Percentiles rank a stretch among this genome's conserved stretches.
Conservation (phyloP, 2,888 invertebrate genomes). For the Pimpla rufipes region DNA sequence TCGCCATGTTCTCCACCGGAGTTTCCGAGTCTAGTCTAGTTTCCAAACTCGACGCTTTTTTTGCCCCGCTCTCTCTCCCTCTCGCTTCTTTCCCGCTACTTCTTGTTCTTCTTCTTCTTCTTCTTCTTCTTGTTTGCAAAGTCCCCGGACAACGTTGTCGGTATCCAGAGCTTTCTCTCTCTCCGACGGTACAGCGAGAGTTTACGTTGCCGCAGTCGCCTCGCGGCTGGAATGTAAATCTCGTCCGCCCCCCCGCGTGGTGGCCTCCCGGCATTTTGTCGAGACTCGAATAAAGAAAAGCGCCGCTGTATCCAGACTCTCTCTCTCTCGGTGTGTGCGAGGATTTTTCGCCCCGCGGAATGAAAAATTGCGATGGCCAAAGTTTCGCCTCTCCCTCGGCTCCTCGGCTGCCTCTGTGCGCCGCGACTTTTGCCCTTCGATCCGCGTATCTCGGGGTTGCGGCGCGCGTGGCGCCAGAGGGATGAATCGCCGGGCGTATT, state of each 20-base stretch:
- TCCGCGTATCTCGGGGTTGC: conserved; percentile 29
- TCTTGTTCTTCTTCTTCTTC: background rate
- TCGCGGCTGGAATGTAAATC: conserved; percentile 65
- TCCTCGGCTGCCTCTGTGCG: conserved; percentile 24
- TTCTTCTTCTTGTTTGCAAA: conserved; percentile 33
- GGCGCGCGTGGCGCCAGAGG: background rate
- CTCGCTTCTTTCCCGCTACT: conserved; percentile 18
- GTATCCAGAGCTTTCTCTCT: conserved; percentile 4
- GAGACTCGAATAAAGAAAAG: conserved; percentile 61
- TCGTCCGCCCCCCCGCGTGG: conserved; percentile 28
- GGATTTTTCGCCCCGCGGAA: conserved; percentile 34
- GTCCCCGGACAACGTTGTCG: conserved; percentile 20
- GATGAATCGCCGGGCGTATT: background rate
- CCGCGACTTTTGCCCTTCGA: conserved; percentile 48
- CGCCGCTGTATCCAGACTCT: conserved; percentile 5
- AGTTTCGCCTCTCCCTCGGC: conserved; percentile 44
- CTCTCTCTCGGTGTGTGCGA: background rate
- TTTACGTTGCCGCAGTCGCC: conserved; percentile 26
- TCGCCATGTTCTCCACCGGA: conserved; percentile 1
- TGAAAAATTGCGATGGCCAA: conserved; percentile 62
- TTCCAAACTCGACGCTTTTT: conserved; percentile 38
- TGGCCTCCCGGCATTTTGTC: conserved; percentile 53
- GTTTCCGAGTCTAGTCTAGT: conserved; percentile 57
- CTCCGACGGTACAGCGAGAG: conserved; percentile 4
- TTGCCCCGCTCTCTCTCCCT: background rate